Evolutionary conservation across 2,888 invertebrate genomes (phyloP).

Genomic region (Pristionchus arcanus): DNA sequence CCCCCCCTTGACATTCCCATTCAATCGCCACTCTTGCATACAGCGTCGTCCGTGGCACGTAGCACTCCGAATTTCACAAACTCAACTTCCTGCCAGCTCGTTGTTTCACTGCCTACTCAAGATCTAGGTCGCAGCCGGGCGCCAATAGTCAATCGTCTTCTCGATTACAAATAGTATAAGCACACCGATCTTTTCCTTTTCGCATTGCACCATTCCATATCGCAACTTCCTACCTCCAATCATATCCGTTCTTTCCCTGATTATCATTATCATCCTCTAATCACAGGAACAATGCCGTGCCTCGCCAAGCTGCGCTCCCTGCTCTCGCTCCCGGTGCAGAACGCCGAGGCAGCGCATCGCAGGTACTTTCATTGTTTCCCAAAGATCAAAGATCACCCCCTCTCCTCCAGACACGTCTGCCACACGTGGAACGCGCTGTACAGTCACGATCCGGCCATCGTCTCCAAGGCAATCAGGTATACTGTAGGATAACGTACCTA

Average conservation of each 20-base stretch:
- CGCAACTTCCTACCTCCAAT: not conserved
- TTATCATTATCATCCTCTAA: not conserved
- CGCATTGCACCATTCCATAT: not conserved
- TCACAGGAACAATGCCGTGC: constrained; percentile 34
- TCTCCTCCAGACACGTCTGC: constrained; percentile 63
- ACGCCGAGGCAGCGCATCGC: constrained; percentile 50
- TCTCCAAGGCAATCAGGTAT: constrained; percentile 66
- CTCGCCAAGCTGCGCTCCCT: constrained; percentile 34
- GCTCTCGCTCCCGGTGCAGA: constrained; percentile 26
- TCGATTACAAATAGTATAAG: not conserved
- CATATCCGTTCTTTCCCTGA: no score
- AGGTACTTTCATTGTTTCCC: not conserved
- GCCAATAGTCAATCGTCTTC: no score
- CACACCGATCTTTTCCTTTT: not conserved
- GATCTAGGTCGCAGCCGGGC: not conserved
- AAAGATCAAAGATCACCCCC: constrained; percentile 51
- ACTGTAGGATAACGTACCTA: no score
- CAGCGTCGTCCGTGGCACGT: not conserved
- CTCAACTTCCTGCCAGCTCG: not conserved
- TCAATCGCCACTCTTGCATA: not conserved
- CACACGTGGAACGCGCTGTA: constrained; percentile 69
- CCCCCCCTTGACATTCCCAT: not conserved
- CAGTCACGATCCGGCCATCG: constrained; percentile 62
- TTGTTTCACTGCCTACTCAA: not conserved
- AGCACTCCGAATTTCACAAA: not conserved